phyloP scores from a whole-genome alignment of 2,113 vertebrate species.

The Probosciger aterrimus region DNA sequence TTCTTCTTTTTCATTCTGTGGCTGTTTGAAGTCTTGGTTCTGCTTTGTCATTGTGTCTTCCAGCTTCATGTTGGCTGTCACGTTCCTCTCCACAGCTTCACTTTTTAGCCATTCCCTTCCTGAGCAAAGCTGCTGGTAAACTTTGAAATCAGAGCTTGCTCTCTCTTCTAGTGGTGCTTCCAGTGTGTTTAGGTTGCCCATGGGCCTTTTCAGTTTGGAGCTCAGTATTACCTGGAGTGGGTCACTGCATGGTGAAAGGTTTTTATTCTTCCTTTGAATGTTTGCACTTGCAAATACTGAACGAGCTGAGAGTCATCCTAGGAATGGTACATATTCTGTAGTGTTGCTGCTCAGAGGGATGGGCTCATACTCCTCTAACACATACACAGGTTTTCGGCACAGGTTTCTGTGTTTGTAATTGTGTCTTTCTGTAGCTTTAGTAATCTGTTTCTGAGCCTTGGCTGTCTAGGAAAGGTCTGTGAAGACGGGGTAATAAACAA shows the following conservation, averaged over 20 bases:
- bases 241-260: not conserved
- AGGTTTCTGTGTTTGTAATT: not conserved
- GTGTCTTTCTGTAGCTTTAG: not conserved
- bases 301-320: not conserved
- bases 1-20: not conserved
- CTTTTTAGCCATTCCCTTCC: not conserved
- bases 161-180: not conserved
- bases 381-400: not conserved
- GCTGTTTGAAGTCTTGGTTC: slow-evolving; percentile 5
- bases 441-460: not conserved
- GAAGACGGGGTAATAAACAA: not conserved
- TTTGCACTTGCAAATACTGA: not conserved
- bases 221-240: not conserved
- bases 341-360: not conserved
- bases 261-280: not conserved
- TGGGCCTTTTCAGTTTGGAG: not conserved
- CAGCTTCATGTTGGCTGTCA: not conserved
- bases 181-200: not conserved
- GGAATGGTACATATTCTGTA: not conserved
- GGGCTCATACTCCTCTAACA: not conserved
- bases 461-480: not conserved
- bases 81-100: not conserved
- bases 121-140: not conserved
- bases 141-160: not conserved
- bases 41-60: slow-evolving; percentile 23